phyloP scores from a whole-genome alignment of 2,888 invertebrate species.

The Luffia ferchaultella region DNA sequence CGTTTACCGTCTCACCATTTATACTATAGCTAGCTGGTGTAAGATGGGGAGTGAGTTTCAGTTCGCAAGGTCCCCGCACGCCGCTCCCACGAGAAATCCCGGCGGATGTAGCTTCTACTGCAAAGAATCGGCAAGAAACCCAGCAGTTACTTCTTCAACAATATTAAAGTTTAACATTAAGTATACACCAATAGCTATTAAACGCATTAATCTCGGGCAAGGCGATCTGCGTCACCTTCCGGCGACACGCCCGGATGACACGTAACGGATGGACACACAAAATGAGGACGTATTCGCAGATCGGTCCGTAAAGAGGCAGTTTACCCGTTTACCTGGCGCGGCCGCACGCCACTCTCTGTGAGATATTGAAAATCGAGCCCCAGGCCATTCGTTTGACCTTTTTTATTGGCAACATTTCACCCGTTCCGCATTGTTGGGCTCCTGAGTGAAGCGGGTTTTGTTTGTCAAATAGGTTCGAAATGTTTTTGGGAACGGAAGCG shows the following conservation, averaged over 20 bases:
- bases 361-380: slow-evolving; percentile 57
- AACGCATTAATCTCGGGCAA: background rate
- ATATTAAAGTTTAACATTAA: too few species aligned
- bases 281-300: slow-evolving; percentile 45
- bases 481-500: background rate
- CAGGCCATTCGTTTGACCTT: slow-evolving; percentile 50
- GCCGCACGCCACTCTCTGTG: slow-evolving; percentile 20
- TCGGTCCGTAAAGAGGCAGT: slow-evolving; percentile 6
- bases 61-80: too few species aligned
- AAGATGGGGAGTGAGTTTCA: too few species aligned
- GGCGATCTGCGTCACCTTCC: background rate
- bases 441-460: slow-evolving; percentile 8
- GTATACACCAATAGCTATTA: too few species aligned
- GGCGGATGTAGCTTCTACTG: too few species aligned
- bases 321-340: slow-evolving; percentile 18
- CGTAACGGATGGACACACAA: slow-evolving; percentile 31
- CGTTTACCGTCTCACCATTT: too few species aligned
- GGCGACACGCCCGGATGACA: background rate
- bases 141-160: too few species aligned
- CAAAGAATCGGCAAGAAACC: too few species aligned
- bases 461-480: background rate
- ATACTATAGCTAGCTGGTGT: too few species aligned
- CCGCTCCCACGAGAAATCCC: too few species aligned
- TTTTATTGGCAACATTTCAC: slow-evolving; percentile 60
- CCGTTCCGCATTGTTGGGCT: slow-evolving; percentile 47